Conservation (phyloP, 1,140 invertebrate species). For the Plectrocnemia conspersa region DNA sequence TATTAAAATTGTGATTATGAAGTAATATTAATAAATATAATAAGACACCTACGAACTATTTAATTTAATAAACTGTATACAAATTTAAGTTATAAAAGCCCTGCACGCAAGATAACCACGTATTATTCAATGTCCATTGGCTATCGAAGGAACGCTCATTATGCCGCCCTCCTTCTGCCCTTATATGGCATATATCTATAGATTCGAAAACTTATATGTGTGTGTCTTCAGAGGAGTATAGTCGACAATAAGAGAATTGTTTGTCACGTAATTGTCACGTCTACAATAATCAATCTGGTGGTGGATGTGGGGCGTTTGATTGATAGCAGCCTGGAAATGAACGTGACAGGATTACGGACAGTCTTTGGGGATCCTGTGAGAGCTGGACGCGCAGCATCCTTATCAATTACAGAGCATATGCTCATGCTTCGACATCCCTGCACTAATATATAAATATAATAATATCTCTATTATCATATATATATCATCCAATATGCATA, state of each 20-base stretch:
- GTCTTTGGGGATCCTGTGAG: background rate
- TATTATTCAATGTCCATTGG: conserved; percentile 26
- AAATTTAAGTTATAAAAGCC: conserved; percentile 17
- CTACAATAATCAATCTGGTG: conserved; percentile 23
- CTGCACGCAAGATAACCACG: conserved; percentile 3
- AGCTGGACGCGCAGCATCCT: conserved; percentile 6
- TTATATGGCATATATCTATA: conserved; percentile 13
- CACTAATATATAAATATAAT: no score
- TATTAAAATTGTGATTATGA: background rate
- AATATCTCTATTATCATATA: no score
- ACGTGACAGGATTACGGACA: conserved; percentile 15
- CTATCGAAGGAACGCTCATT: conserved; percentile 30
- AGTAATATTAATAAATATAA: background rate
- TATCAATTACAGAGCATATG: conserved; percentile 14
- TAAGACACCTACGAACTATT: no score
- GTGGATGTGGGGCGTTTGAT: conserved; percentile 15
- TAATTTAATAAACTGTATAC: no score
- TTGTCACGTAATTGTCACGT: conserved; percentile 23
- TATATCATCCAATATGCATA: no score
- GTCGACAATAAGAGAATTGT: conserved; percentile 10
- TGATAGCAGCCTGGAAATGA: conserved; percentile 17
- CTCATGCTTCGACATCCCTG: no score
- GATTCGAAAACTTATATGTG: background rate
- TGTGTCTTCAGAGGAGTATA: background rate
- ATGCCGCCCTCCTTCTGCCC: conserved; percentile 22